Evolutionary conservation across 2,113 vertebrate genomes (phyloP).

Genomic region (Hoplias malabaricus): DNA sequence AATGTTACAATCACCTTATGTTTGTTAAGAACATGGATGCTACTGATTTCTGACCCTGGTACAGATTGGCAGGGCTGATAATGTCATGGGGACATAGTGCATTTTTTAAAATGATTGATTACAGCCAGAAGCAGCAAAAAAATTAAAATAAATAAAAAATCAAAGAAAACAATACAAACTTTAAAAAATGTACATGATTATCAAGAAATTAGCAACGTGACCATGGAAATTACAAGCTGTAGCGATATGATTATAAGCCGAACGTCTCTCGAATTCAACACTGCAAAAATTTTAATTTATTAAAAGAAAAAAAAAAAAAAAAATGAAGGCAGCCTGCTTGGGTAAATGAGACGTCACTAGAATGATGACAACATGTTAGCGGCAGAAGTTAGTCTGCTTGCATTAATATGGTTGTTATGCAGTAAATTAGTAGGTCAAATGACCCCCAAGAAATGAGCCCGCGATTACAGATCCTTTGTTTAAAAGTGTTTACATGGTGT

Average conservation of each 20-base stretch:
- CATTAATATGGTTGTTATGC: conserved; percentile 58
- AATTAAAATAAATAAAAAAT: conserved; percentile 49
- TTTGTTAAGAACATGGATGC: conserved; percentile 48
- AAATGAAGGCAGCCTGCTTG: conserved; percentile 61
- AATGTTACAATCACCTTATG: conserved; percentile 79
- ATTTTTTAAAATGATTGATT: conserved; percentile 73
- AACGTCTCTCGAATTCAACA: conserved; percentile 47
- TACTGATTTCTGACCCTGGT: conserved; percentile 48
- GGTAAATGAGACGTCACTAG: conserved; percentile 51
- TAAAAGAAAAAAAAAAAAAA: conserved; percentile 44
- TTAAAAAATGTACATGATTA: conserved; percentile 54
- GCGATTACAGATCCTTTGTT: conserved; percentile 26
- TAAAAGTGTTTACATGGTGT: conserved; percentile 26
- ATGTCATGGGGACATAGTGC: conserved; percentile 67
- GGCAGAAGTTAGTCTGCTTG: conserved; percentile 62
- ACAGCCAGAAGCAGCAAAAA: conserved; percentile 66
- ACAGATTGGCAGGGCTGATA: conserved; percentile 59
- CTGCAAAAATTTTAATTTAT: conserved; percentile 32
- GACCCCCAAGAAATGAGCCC: conserved; percentile 34
- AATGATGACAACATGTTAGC: conserved; percentile 57
- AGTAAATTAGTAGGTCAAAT: conserved; percentile 53
- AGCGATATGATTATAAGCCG: conserved; percentile 50
- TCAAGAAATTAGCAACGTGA: conserved; percentile 61
- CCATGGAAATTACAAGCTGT: conserved; percentile 63
- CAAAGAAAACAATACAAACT: conserved; percentile 58